A percentile compares a stretch with the other conserved stretches of the same genome.
These are phyloP conservation scores for Rhamnusium bicolor DNA, from an alignment of 2,888 invertebrate species.

Conservation along the genomic window DNA sequence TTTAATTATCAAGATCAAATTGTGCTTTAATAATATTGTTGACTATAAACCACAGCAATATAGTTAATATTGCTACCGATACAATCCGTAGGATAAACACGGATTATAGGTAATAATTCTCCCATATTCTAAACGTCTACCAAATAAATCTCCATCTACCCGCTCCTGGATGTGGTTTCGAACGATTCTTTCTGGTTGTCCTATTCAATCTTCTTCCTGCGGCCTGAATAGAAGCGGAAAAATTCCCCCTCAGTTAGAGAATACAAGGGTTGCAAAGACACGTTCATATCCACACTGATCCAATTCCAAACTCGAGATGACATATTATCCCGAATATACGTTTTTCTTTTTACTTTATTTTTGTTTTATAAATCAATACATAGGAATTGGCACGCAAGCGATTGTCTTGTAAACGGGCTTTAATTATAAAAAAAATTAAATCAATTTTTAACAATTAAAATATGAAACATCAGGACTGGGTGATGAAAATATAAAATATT, in stretches of 20 bases:
- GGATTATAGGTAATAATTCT: too few species aligned
- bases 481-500: too few species aligned
- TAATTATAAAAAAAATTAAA: neutral
- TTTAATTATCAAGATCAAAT: too few species aligned
- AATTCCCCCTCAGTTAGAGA: conserved; percentile 32
- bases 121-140: neutral
- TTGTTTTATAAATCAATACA: conserved; percentile 24
- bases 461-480: too few species aligned
- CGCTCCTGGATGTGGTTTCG: conserved; percentile 21
- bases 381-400: neutral
- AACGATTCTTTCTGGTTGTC: conserved; percentile 29
- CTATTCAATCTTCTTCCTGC: conserved; percentile 51
- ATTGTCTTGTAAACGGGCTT: neutral
- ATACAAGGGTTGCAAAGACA: conserved; percentile 11
- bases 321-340: conserved; percentile 33
- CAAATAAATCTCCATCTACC: conserved; percentile 23
- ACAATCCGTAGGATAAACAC: too few species aligned
- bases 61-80: too few species aligned
- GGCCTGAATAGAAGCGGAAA: conserved; percentile 49
- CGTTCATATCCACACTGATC: conserved; percentile 32
- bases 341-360: conserved; percentile 1
- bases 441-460: too few species aligned
- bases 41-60: too few species aligned
- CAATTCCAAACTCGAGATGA: conserved; percentile 34
- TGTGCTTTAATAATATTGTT: too few species aligned